Percentiles rank a stretch among this genome's conserved stretches.
phyloP scores from a whole-genome alignment of 2,113 vertebrate genomes.

The Centropus unirufus region DNA sequence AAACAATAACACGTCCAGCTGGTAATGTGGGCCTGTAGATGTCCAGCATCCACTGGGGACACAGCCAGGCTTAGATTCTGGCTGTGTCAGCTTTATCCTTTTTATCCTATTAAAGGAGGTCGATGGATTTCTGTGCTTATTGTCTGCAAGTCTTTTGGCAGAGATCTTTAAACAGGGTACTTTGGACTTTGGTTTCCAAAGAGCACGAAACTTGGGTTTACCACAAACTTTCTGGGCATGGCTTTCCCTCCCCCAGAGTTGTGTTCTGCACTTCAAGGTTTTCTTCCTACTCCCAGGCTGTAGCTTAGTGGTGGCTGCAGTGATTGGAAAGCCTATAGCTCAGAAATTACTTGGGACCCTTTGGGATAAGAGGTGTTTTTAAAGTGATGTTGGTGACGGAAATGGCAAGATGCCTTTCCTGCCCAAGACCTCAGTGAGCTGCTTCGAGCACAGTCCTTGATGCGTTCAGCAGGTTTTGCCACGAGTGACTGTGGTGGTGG shows the following conservation, averaged over 20 bases:
- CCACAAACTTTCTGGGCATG: neutral
- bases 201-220: conserved; percentile 1
- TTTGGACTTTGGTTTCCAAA: conserved; percentile 19
- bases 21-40: neutral
- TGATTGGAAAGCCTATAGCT: neutral
- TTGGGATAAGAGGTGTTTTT: neutral
- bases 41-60: neutral
- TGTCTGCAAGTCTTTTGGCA: neutral
- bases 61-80: neutral
- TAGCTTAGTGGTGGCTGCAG: neutral
- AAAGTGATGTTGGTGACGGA: neutral
- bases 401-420: neutral
- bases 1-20: neutral
- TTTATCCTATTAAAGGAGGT: neutral
- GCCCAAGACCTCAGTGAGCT: neutral
- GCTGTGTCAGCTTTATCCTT: neutral
- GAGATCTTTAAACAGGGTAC: neutral
- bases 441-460: neutral
- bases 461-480: neutral
- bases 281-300: neutral
- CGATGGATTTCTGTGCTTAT: neutral
- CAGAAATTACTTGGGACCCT: neutral
- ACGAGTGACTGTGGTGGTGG: neutral
- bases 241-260: neutral
- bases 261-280: neutral